These are phyloP conservation scores for Umimayanthus kanabou DNA, from an alignment of 92 coral and sea anemone genomes.

Conservation along the genomic window DNA sequence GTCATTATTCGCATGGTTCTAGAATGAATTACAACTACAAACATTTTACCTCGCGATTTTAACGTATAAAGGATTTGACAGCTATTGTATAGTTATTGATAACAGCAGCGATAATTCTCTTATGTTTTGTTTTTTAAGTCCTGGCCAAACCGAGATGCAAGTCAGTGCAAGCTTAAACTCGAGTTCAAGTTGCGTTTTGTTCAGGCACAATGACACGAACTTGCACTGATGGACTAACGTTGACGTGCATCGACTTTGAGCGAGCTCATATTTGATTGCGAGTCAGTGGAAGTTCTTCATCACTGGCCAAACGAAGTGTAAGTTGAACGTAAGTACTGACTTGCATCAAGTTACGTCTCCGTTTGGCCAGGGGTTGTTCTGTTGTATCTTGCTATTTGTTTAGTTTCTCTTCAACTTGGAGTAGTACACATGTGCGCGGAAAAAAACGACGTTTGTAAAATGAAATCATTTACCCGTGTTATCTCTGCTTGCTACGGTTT, in stretches of 20 bases:
- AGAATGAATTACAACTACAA: not conserved
- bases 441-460: not conserved
- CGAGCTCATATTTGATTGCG: too few relatives aligned
- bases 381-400: not conserved
- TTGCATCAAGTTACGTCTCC: too few relatives aligned
- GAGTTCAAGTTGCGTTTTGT: too few relatives aligned
- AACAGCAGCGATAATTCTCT: not conserved
- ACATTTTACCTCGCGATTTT: not conserved
- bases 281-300: too few relatives aligned
- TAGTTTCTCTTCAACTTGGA: not conserved
- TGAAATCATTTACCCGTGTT: not conserved
- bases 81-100: not conserved
- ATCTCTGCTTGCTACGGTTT: not conserved
- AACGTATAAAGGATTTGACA: not conserved
- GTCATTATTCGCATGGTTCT: not conserved
- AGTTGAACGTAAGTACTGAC: too few relatives aligned
- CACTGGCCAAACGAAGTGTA: too few relatives aligned
- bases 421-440: not conserved
- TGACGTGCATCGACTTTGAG: too few relatives aligned
- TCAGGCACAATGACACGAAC: too few relatives aligned
- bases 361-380: not conserved
- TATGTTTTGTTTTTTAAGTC: not conserved
- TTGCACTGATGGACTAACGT: too few relatives aligned
- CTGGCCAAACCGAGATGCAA: too few relatives aligned
- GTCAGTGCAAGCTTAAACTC: too few relatives aligned